Evolutionary conservation across 35 echinoderm and acorn worm genomes (phyloP).

Genomic region (Ophiothrix spiculata): DNA sequence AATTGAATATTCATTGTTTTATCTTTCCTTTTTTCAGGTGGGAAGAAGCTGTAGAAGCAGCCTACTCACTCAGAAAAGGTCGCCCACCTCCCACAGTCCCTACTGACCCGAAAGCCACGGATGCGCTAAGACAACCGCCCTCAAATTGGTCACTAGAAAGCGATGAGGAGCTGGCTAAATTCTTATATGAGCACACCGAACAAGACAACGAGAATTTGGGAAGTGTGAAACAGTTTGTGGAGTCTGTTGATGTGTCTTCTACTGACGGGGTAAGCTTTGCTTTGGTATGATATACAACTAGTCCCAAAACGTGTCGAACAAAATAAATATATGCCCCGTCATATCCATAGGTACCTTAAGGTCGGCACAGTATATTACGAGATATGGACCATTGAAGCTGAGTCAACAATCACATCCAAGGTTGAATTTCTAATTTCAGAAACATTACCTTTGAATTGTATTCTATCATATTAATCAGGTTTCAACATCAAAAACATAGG

Average conservation of each 20-base stretch:
- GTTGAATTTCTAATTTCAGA: too few relatives aligned
- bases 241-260: conserved; percentile 93
- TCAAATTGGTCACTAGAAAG: conserved; percentile 76
- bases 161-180: conserved; percentile 91
- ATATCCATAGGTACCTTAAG: too few relatives aligned
- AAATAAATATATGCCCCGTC: too few relatives aligned
- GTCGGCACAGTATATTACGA: too few relatives aligned
- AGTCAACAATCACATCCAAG: too few relatives aligned
- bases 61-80: conserved; percentile 49
- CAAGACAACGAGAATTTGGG: conserved; percentile 78
- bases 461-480: too few relatives aligned
- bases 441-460: too few relatives aligned
- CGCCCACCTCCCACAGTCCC: conserved; percentile 30
- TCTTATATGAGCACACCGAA: conserved; percentile 76
- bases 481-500: too few relatives aligned
- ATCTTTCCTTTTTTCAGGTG: conserved; percentile 64
- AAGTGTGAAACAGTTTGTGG: conserved; percentile 95
- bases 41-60: conserved; percentile 78
- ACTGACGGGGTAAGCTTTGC: conserved; percentile 66
- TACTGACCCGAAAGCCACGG: conserved; percentile 38
- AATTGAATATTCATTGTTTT: too few relatives aligned
- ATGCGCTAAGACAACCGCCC: conserved; percentile 40
- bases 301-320: too few relatives aligned
- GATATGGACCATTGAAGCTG: too few relatives aligned
- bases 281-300: background rate